Evolutionary conservation across 2,113 vertebrate species (phyloP), one percentile per base, ranked within the genome.

Genomic region (Gallinago media): DNA sequence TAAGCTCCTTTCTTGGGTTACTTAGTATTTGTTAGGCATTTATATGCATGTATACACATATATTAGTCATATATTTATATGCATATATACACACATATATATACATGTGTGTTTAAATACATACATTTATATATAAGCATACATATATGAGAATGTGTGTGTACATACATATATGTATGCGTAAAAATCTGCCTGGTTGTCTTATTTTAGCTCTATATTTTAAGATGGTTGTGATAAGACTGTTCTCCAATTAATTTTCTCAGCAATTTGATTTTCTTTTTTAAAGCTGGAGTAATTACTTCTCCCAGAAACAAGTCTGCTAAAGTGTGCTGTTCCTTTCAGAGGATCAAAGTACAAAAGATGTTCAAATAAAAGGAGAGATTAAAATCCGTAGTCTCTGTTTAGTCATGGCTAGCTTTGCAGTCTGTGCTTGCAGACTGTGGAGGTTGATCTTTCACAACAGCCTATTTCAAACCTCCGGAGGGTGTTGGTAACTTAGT

Each of bases 291-390:
- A 77, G 47, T 74, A 72, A 46, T 85, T 94, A 70, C 38, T 93
- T 76, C 56, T 78, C 14, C 44, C 40, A 68, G 70, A 68, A 95
- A 78, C 32, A 72, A 29, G 11, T 11, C 23, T 59, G 29, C 21
- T 78, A 26, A 85, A 85, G 40, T 46, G 31, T 29, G 7, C 65
- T 72, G 72, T 56, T 93, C 68, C 72, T 80, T 91, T 77, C 86
- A 86, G 38, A 84, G 65, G 79, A 93, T 95, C 92, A 95, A 96
- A 93, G 85, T 88, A 92, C 85, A 50, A 50, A 95, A 86, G 55
- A 52, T 56, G 79, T 77, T 89, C 72, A 96, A 93, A 94, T 85
- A 92, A 93, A 85, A 96, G 38, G 55, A 55, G 88, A 88, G 88
- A 88, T 96, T 93, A 96, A 90, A 67, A 93, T 88, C 78, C 11